These are phyloP conservation scores for Hepsetus odoe DNA, from an alignment of 2,113 vertebrate genomes.

Conservation along the genomic window DNA sequence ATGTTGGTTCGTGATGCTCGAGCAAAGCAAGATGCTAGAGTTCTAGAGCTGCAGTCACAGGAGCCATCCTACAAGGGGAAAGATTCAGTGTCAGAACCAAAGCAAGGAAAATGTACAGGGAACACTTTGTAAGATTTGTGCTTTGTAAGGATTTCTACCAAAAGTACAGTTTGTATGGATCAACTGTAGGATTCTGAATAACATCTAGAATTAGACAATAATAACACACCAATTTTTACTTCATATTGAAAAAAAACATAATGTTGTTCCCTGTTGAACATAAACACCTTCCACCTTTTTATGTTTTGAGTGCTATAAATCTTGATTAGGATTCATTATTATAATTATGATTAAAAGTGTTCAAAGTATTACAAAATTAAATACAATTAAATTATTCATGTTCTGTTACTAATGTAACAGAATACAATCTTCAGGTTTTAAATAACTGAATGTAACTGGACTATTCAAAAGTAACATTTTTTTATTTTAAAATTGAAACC, in stretches of 20 bases:
- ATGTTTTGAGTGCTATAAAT: background rate
- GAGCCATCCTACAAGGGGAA: constrained; percentile 79
- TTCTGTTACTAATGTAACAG: too few species aligned
- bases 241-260: background rate
- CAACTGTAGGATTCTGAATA: background rate
- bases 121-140: background rate
- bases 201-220: background rate
- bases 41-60: constrained; percentile 87
- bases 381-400: too few species aligned
- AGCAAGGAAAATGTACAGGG: background rate
- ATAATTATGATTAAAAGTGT: too few species aligned
- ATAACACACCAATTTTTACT: background rate
- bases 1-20: constrained; percentile 80
- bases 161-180: background rate
- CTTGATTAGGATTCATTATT: too few species aligned
- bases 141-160: background rate
- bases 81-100: background rate
- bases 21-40: constrained; percentile 89
- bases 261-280: background rate
- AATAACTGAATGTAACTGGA: too few species aligned
- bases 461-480: too few species aligned
- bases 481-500: too few species aligned
- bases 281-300: background rate
- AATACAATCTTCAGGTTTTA: too few species aligned
- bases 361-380: too few species aligned